These are phyloP conservation scores for Ormyrus rosae DNA, from an alignment of 2,888 invertebrate genomes.

Conservation along the genomic window DNA sequence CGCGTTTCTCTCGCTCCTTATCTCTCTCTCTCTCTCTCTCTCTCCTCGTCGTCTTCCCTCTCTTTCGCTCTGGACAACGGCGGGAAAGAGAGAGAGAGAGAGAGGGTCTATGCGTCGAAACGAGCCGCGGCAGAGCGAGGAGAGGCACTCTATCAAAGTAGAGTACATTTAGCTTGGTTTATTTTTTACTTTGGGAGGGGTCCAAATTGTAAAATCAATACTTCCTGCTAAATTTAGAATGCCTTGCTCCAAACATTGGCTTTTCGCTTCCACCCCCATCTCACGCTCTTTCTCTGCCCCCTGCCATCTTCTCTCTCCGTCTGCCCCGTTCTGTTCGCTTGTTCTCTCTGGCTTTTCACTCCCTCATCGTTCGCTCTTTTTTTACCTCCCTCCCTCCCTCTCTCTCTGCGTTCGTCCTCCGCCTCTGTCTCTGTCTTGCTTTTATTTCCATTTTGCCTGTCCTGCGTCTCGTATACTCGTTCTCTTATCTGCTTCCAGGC, in stretches of 20 bases:
- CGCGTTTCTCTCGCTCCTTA: background rate
- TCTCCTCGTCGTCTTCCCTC: background rate
- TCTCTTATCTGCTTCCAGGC: slow-evolving; percentile 1
- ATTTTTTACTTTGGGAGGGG: slow-evolving; percentile 75
- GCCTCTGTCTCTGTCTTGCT: background rate
- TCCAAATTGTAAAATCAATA: slow-evolving; percentile 75
- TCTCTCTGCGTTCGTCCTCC: background rate
- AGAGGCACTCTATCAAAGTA: slow-evolving; percentile 75
- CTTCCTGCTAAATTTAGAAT: slow-evolving; percentile 27
- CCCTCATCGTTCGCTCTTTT: background rate
- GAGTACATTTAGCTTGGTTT: slow-evolving; percentile 75
- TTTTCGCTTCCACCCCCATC: slow-evolving; percentile 56
- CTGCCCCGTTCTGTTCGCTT: background rate
- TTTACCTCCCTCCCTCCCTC: background rate
- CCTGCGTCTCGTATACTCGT: no score
- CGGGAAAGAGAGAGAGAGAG: background rate
- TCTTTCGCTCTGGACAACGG: slow-evolving; percentile 1
- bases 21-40: slow-evolving; percentile 52
- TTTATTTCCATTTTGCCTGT: background rate
- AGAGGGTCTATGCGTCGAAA: slow-evolving; percentile 67
- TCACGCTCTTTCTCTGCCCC: no score
- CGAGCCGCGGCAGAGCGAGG: slow-evolving; percentile 67
- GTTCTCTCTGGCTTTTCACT: background rate
- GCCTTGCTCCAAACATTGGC: slow-evolving; percentile 62
- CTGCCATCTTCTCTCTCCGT: slow-evolving; percentile 21